These are phyloP conservation scores for Pocillopora grandis DNA, from an alignment of 92 coral and sea anemone genomes.

Conservation along the genomic window DNA sequence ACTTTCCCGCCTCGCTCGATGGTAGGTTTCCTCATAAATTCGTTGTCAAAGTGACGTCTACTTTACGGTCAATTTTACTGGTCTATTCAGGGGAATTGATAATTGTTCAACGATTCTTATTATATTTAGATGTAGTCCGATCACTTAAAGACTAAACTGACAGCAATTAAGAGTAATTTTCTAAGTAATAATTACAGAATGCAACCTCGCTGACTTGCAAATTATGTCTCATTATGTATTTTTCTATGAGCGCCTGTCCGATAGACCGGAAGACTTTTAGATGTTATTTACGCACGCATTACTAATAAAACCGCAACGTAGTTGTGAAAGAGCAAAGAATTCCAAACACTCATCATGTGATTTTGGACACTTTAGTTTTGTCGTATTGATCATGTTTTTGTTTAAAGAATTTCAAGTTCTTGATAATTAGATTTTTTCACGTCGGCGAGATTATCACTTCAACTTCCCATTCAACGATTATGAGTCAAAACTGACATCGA, in stretches of 20 bases:
- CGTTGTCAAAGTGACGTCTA: neutral
- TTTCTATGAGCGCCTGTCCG: no score
- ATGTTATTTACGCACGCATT: neutral
- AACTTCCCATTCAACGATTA: neutral
- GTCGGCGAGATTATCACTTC: neutral
- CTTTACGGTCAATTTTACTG: conserved; percentile 28
- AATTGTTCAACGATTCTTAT: neutral
- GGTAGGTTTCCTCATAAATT: neutral
- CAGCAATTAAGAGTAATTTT: conserved; percentile 10
- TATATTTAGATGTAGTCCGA: neutral
- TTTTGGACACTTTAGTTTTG: neutral
- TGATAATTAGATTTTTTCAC: neutral
- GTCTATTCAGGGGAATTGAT: conserved; percentile 9
- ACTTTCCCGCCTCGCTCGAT: neutral
- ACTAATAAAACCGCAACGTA: conserved; percentile 22
- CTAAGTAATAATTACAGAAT: neutral
- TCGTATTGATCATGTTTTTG: conserved; percentile 2
- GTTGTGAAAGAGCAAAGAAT: conserved; percentile 24
- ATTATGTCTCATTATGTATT: neutral
- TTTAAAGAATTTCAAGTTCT: conserved; percentile 18
- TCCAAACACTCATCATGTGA: conserved; percentile 23
- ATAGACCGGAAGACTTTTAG: conserved; percentile 39
- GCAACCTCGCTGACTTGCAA: neutral
- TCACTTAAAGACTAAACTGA: conserved; percentile 1
- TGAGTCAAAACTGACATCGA: neutral